Evolutionary conservation across 2,113 vertebrate species (phyloP).

Genomic region (Notarius quadriscutis): DNA sequence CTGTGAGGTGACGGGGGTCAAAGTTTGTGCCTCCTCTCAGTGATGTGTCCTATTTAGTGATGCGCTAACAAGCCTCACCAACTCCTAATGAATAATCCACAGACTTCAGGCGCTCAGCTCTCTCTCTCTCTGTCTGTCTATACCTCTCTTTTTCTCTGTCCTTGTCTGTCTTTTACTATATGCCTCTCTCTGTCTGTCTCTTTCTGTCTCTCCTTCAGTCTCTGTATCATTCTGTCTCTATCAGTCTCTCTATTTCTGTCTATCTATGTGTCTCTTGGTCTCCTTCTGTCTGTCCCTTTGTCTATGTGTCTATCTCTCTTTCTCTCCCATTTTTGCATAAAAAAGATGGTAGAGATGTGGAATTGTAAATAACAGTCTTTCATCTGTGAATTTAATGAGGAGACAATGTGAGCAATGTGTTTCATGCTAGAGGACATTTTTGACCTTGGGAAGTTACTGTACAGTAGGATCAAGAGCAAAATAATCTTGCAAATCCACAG

Average conservation of each 20-base stretch:
- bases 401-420: neutral
- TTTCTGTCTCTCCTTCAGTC: neutral
- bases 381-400: neutral
- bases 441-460: neutral
- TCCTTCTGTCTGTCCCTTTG: neutral
- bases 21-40: constrained; percentile 10
- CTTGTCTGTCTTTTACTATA: neutral
- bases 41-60: constrained; percentile 14
- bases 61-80: constrained; percentile 5
- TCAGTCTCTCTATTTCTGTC: neutral
- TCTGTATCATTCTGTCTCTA: neutral
- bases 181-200: neutral
- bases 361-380: neutral
- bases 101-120: neutral
- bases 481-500: neutral
- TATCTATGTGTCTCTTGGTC: neutral
- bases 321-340: neutral
- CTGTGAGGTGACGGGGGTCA: constrained; percentile 22
- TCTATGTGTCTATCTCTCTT: neutral
- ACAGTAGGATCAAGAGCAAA: neutral
- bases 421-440: neutral
- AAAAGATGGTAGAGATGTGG: neutral
- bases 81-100: constrained; percentile 11
- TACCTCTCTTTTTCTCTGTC: neutral
- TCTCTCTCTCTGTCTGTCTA: neutral